Conservation (phyloP, 2,797 vertebrate species). For the Anabas testudineus region DNA sequence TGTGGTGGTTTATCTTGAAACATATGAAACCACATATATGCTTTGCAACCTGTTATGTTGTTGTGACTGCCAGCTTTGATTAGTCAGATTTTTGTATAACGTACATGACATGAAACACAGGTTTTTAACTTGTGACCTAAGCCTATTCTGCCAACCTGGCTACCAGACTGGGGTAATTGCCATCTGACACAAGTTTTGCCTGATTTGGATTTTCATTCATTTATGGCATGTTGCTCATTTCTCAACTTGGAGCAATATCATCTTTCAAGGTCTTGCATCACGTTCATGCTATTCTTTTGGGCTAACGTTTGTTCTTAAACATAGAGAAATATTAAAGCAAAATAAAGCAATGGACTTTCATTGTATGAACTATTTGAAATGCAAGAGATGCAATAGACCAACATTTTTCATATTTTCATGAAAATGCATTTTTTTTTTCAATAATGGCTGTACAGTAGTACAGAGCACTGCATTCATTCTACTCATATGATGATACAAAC, state of each 20-base stretch:
- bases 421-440: slow-evolving; percentile 24
- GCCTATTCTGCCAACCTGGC: slow-evolving; percentile 24
- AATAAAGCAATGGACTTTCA: slow-evolving; percentile 56
- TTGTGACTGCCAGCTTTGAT: no score
- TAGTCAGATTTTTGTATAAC: no score
- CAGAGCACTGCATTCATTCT: slow-evolving; percentile 5
- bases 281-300: slow-evolving; percentile 67
- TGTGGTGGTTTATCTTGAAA: no score
- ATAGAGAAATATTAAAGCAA: slow-evolving; percentile 77
- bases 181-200: slow-evolving; percentile 57
- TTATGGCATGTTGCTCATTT: slow-evolving; percentile 69
- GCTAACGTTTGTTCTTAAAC: slow-evolving; percentile 71
- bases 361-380: slow-evolving; percentile 45
- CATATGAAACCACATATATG: neutral
- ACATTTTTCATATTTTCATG: slow-evolving; percentile 14
- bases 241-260: slow-evolving; percentile 56
- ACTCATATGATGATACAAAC: neutral
- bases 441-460: slow-evolving; percentile 4
- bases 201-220: slow-evolving; percentile 68
- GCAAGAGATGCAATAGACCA: slow-evolving; percentile 26
- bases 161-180: slow-evolving; percentile 42
- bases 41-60: neutral
- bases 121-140: neutral
- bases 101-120: no score
- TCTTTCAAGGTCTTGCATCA: slow-evolving; percentile 83